Conservation (phyloP, 1,140 invertebrate genomes). For the Eubasilissa regina region DNA sequence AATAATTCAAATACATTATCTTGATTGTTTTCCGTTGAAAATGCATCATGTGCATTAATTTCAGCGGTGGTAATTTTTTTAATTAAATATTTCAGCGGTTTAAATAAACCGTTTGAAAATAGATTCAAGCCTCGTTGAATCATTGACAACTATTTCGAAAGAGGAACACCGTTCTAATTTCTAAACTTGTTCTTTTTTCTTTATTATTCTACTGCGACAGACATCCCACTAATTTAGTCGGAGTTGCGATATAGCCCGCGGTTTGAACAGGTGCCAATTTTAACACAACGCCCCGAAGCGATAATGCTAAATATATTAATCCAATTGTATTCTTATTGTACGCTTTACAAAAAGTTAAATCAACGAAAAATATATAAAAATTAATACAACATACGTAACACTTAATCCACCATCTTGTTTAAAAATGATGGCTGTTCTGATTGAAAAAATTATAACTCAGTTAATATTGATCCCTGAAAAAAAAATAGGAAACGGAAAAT, state of each 20-base stretch:
- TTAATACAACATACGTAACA: not conserved
- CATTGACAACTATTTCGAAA: not conserved
- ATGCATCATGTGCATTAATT: too few species aligned
- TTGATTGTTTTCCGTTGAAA: too few species aligned
- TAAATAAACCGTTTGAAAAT: too few species aligned
- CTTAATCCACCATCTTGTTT: too few species aligned
- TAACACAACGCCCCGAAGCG: constrained; percentile 22
- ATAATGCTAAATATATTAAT: constrained; percentile 50
- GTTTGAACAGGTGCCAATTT: constrained; percentile 47
- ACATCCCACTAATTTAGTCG: constrained; percentile 30
- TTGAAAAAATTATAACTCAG: too few species aligned
- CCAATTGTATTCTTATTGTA: not conserved
- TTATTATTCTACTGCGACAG: constrained; percentile 32
- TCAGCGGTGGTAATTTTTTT: too few species aligned
- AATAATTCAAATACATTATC: too few species aligned
- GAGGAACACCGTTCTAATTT: constrained; percentile 19
- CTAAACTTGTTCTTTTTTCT: constrained; percentile 20
- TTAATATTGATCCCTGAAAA: too few species aligned
- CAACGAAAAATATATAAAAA: not conserved
- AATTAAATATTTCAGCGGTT: too few species aligned
- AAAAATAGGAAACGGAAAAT: too few species aligned
- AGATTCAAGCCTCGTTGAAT: too few species aligned
- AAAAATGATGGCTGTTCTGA: too few species aligned
- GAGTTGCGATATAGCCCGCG: constrained; percentile 20
- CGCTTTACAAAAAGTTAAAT: not conserved